phyloP scores from a whole-genome alignment of 2,113 vertebrate genomes.

The Ranitomeya imitator region DNA sequence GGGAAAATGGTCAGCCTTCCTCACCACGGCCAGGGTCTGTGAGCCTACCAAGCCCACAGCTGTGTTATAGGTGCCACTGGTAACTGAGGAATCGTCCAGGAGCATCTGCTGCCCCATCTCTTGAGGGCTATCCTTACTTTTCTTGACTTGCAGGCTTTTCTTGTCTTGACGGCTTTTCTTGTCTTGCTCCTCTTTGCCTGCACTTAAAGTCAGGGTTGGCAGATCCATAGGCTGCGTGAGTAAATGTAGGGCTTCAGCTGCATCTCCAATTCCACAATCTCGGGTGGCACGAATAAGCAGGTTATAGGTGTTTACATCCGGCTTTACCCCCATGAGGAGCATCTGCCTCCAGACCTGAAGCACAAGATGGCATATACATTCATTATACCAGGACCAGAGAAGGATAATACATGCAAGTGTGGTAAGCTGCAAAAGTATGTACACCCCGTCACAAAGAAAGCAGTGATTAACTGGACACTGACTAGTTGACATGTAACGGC shows the following conservation, averaged over 20 bases:
- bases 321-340: constrained; percentile 79
- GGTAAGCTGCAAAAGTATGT: no score
- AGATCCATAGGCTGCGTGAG: constrained; percentile 67
- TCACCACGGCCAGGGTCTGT: neutral
- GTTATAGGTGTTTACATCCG: constrained; percentile 79
- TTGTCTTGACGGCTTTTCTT: neutral
- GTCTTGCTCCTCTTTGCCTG: constrained; percentile 25
- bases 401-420: no score
- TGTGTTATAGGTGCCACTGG: neutral
- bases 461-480: neutral
- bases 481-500: neutral
- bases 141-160: neutral
- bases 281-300: constrained; percentile 82
- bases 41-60: neutral
- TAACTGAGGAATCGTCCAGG: constrained; percentile 50
- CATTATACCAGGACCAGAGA: neutral
- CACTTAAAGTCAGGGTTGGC: constrained; percentile 33
- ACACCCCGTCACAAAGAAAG: neutral
- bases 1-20: neutral
- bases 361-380: neutral
- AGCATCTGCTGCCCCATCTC: constrained; percentile 76
- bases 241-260: constrained; percentile 68
- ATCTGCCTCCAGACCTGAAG: constrained; percentile 90
- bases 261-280: constrained; percentile 85
- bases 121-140: constrained; percentile 66